Evolutionary conservation across 1,140 invertebrate genomes (phyloP), one percentile per base, ranked within the genome.

Genomic region (Megathymus violae): DNA sequence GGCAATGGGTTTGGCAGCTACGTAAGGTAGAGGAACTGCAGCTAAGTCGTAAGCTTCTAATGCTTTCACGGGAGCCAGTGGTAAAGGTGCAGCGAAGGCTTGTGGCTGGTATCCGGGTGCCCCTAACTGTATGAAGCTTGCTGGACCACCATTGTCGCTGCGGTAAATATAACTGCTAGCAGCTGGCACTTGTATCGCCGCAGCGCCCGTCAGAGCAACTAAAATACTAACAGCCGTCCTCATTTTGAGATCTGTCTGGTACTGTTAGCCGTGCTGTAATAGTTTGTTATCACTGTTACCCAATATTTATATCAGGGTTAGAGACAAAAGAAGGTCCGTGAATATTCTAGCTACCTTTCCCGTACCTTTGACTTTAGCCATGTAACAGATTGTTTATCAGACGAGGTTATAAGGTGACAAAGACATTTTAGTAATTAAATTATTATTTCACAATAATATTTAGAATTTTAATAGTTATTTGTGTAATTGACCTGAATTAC

Each of bases 121-220:
- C 31, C 91, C 91, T 4, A 93, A 66, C 17, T 92, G 82, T 3
- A 93, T 83, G 19, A 90, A 84, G 52, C 80, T 91, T 0, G 82
- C 87, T 0, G 92, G 92, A 0, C 82, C 89, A n/a, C 81, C 76
- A 31, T 91, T 86, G 64, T 93, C 92, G 61, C 83, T 93, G 11
- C 91, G 74, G 69, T 92, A 93, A 47, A 93, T 88, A 67, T 92
- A 93, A 46, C 92, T 90, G 1, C 88, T 85, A 1, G 91, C 89
- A 0, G 82, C 78, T 0, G 89, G 79, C 4, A 72, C 74, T 44
- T 82, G 85, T n/a, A 85, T 67, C 16, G 79, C 83, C 1, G 78
- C 43, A 0, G 72, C 72, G 0, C 68, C 66, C 7, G 81, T 68
- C 43, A 67, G 71, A 15, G 67, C 74, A 22, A 78, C 69, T 46